These are phyloP conservation scores for Drosophila diplacantha DNA, from an alignment of 2,888 invertebrate species.

Conservation along the genomic window DNA sequence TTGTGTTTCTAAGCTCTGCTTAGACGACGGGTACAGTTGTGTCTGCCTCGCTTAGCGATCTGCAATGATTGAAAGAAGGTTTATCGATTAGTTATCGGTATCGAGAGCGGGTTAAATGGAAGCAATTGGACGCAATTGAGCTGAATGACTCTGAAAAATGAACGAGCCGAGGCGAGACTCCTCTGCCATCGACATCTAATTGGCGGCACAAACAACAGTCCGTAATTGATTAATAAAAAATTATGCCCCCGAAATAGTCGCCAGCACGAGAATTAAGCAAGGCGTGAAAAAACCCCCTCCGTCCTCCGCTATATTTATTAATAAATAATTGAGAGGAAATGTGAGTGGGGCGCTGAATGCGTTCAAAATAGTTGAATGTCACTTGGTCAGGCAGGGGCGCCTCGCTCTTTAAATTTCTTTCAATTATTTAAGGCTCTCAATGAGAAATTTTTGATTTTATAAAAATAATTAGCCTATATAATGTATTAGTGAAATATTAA, in stretches of 20 bases:
- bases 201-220: constrained; percentile 34
- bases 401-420: not conserved
- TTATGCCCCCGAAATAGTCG: constrained; percentile 51
- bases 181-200: constrained; percentile 23
- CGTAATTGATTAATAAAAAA: constrained; percentile 60
- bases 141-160: constrained; percentile 36
- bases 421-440: no score
- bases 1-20: constrained; percentile 33
- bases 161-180: constrained; percentile 4
- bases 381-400: not conserved
- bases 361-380: constrained; percentile 1
- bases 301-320: constrained; percentile 4
- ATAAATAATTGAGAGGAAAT: constrained; percentile 24
- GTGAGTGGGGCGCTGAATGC: constrained; percentile 4
- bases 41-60: constrained; percentile 61
- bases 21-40: constrained; percentile 49
- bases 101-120: constrained; percentile 25
- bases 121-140: constrained; percentile 59
- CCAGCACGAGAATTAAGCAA: constrained; percentile 35
- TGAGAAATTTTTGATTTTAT: no score
- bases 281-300: constrained; percentile 37
- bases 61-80: constrained; percentile 44
- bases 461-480: no score
- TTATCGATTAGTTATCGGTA: constrained; percentile 12
- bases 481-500: no score